phyloP scores from a whole-genome alignment of 2,113 vertebrate genomes.

The Pogona vitticeps region DNA sequence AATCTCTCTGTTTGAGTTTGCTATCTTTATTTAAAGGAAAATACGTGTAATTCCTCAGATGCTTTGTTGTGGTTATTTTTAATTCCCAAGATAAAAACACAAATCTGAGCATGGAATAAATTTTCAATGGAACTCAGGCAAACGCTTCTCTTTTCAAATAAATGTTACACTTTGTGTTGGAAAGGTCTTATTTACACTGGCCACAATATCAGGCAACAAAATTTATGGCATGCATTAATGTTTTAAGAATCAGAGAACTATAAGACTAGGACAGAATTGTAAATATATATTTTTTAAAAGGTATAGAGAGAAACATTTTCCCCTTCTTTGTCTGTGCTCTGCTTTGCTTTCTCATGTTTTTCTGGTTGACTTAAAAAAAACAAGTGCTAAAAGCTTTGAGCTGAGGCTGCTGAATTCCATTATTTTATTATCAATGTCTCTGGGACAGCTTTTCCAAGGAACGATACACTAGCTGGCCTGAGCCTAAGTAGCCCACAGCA shows the following conservation, averaged over 20 bases:
- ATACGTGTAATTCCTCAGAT: conserved; percentile 1
- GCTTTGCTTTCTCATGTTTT: neutral
- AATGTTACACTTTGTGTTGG: conserved; percentile 20
- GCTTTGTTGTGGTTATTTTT: conserved; percentile 3
- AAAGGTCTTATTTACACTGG: conserved; percentile 20
- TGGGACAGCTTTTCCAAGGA: no score
- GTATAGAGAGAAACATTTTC: neutral
- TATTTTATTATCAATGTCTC: neutral
- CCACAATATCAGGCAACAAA: neutral
- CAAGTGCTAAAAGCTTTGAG: neutral
- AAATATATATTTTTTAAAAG: neutral
- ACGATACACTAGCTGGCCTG: neutral
- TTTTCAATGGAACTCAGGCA: neutral
- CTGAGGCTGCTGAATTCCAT: neutral
- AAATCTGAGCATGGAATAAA: neutral
- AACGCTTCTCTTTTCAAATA: conserved; percentile 30
- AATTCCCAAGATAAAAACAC: conserved; percentile 35
- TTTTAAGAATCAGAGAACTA: neutral
- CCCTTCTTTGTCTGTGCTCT: neutral
- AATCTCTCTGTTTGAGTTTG: conserved; percentile 31
- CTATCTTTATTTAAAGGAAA: conserved; percentile 25
- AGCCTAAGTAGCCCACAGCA: neutral
- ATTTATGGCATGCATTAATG: neutral
- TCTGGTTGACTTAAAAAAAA: neutral
- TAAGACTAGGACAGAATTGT: neutral